These are phyloP conservation scores for Pristionchus fissidentatus DNA, from an alignment of 2,888 invertebrate species.

Conservation along the genomic window DNA sequence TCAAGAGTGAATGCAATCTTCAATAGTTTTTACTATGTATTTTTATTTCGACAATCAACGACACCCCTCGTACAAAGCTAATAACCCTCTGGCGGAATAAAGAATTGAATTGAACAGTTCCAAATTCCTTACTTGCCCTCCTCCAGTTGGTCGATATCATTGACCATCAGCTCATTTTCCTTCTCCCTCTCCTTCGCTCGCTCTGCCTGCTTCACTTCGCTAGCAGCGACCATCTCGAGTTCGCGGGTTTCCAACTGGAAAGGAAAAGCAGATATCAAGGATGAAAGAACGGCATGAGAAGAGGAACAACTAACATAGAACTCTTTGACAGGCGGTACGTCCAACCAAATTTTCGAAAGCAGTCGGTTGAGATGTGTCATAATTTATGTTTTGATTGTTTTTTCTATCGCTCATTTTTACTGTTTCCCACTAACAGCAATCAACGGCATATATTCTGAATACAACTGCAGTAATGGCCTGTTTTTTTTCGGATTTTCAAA, in stretches of 20 bases:
- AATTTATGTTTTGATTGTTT: too few species aligned
- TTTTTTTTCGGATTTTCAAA: too few species aligned
- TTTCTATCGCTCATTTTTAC: not conserved
- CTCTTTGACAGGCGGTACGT: not conserved
- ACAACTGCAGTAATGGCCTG: too few species aligned
- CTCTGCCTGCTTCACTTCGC: conserved; percentile 19
- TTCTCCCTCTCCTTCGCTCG: conserved; percentile 41
- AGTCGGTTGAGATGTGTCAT: too few species aligned
- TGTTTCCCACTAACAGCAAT: not conserved
- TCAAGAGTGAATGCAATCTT: too few species aligned
- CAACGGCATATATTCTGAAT: not conserved
- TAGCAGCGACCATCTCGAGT: conserved; percentile 48
- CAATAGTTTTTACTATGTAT: too few species aligned
- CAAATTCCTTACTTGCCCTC: conserved; percentile 22
- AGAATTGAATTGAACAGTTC: not conserved
- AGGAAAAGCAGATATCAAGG: not conserved
- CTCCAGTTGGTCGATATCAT: conserved; percentile 31
- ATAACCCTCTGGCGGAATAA: not conserved
- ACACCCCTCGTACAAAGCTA: not conserved
- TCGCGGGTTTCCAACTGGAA: conserved; percentile 46
- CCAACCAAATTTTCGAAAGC: not conserved
- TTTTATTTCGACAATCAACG: not conserved
- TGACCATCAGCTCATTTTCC: conserved; percentile 39
- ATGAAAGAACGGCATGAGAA: not conserved
- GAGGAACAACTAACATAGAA: too few species aligned